Evolutionary conservation across 2,888 invertebrate genomes (phyloP), one percentile per base, ranked within the genome.

Genomic region (Orchesellides sinensis): DNA sequence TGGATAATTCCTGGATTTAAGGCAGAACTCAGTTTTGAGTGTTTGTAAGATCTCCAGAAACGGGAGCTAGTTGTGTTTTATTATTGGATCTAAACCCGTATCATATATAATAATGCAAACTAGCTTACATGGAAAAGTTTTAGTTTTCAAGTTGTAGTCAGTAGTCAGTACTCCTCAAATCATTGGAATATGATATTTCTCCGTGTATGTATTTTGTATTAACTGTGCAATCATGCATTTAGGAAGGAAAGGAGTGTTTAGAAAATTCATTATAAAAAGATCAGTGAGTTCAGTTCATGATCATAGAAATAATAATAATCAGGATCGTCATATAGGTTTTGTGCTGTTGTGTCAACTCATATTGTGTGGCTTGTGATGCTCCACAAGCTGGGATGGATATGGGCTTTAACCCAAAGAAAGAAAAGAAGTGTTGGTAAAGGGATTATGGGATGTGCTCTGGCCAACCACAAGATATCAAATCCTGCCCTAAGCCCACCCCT

Each of bases 1-100:
- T 77, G 70, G 63, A 65, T 45, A 52, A 79, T 79, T 79, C 79
- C 79, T 54, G 79, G 63, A 63, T 72, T 79, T 78, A 69, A 78
- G 47, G 12, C 40, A 40, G 40, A 59, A 25, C 25, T 54, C 21
- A n/a, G n/a, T n/a, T n/a, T n/a, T n/a, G n/a, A n/a, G n/a, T n/a
- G n/a, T n/a, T n/a, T n/a, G n/a, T n/a, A n/a, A n/a, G n/a, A n/a
- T n/a, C n/a, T n/a, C n/a, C n/a, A n/a, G n/a, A n/a, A n/a, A n/a
- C n/a, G n/a, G n/a, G n/a, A n/a, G n/a, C n/a, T n/a, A n/a, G n/a
- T n/a, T n/a, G n/a, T n/a, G n/a, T n/a, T n/a, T n/a, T n/a, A n/a
- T n/a, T n/a, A n/a, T n/a, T n/a, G n/a, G n/a, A n/a, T n/a, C n/a
- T n/a, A n/a, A n/a, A n/a, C n/a, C n/a, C n/a, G n/a, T n/a, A n/a